Base-by-base conservation (phyloP, 2,888 invertebrate genomes). In the Polymixis lichenea region DNA sequence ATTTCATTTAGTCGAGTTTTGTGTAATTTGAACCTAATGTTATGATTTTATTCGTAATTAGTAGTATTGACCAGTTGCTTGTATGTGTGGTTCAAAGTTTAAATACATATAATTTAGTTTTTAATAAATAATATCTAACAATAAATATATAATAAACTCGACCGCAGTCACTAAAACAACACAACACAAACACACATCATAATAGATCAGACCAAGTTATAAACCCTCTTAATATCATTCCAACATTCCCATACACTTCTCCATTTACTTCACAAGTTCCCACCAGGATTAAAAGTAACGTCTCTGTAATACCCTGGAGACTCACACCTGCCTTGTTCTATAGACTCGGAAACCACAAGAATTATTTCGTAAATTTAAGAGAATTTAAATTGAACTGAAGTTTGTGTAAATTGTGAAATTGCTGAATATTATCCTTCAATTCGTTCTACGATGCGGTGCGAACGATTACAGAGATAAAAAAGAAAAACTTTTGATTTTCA, bases 271-370 rank as follows among this genome's bases (percentile, higher is more conserved):
- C 38, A 55, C 28, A 69, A 75, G 64, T 66, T 53, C 5, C 17
- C n/a, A 32, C 15, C 11, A 38, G 64, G 73, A 81, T 81, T 86
- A 80, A 78, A 83, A 70, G 68, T 58, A 62, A 73, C 25, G 83
- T 82, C 55, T 62, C 64, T 62, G 38, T 28, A 66, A 51, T 72
- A 22, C 78, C 60, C 77, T n/a, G 0, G 73, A 43, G 73, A 51
- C 56, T 64, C 60, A 78, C 79, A 78, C 71, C 73, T 73, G 53
- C 58, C 67, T 25, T 13, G 64, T 55, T 66, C 51, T 32, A 73
- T 71, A 67, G 51, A 73, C 64, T 60, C 38, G 43, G 49, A 71
- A 53, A 38, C 64, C 38, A 17, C 62, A 56, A 73, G 51, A 79
- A 65, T 75, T 65, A 77, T 77, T 61, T 38, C 38, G n/a, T 22